Conservation (phyloP, 2,888 invertebrate genomes). For the Pemphredon lugubris region DNA sequence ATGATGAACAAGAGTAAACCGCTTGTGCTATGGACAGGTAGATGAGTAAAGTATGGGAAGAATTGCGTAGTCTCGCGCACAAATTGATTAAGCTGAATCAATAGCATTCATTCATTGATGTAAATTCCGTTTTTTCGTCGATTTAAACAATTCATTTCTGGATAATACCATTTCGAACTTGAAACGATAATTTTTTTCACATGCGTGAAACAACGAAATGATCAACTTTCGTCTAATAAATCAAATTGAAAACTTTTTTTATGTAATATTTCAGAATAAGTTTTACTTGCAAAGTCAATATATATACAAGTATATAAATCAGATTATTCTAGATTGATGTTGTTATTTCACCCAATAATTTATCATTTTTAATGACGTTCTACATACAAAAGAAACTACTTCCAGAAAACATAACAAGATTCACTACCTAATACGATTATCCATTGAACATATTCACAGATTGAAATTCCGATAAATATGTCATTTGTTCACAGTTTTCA, state of each 20-base stretch:
- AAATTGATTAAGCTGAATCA: slow-evolving; percentile 41
- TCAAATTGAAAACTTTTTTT: slow-evolving; percentile 17
- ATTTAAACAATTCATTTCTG: slow-evolving; percentile 36
- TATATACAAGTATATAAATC: slow-evolving; percentile 50
- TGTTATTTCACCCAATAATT: slow-evolving; percentile 41
- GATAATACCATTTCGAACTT: slow-evolving; percentile 26
- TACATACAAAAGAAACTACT: slow-evolving; percentile 42
- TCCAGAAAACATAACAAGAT: slow-evolving; percentile 25
- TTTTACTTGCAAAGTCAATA: slow-evolving; percentile 40
- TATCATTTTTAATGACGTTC: slow-evolving; percentile 24
- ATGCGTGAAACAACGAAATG: slow-evolving; percentile 19
- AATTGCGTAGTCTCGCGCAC: slow-evolving; percentile 45
- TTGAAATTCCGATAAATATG: slow-evolving; percentile 38
- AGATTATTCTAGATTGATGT: slow-evolving; percentile 34
- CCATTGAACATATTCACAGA: slow-evolving; percentile 37
- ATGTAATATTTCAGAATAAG: slow-evolving; percentile 20
- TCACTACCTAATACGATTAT: slow-evolving; percentile 53
- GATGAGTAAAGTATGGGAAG: slow-evolving; percentile 65
- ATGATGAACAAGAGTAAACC: slow-evolving; percentile 56
- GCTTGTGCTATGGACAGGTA: slow-evolving; percentile 77
- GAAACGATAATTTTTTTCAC: slow-evolving; percentile 21
- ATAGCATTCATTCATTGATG: slow-evolving; percentile 32
- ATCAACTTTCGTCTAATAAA: slow-evolving; percentile 18
- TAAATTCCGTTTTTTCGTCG: slow-evolving; percentile 2
- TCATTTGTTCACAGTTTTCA: slow-evolving; percentile 31